Conservation (phyloP, 2,888 invertebrate species). For the Emmelina monodactyla region DNA sequence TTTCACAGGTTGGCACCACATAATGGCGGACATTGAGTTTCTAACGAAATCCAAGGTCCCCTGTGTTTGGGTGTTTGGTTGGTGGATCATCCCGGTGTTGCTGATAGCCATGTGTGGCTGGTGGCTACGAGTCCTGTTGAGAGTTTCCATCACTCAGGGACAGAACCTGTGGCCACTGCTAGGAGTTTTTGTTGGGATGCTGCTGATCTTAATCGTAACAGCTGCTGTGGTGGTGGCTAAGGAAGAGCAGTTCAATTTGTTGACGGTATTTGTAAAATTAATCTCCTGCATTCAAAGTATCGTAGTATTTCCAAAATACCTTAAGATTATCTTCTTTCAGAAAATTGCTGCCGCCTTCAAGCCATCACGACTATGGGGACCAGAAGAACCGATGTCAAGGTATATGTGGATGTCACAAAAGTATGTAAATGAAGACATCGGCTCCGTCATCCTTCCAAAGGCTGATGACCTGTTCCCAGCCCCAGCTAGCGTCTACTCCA, state of each 20-base stretch:
- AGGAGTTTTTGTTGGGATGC: constrained; percentile 33
- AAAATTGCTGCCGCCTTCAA: constrained; percentile 51
- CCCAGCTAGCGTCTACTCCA: neutral
- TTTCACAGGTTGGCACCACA: constrained; percentile 45
- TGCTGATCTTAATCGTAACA: constrained; percentile 40
- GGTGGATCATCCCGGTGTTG: constrained; percentile 42
- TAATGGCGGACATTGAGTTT: constrained; percentile 48
- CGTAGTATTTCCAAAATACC: neutral
- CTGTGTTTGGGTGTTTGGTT: constrained; percentile 39
- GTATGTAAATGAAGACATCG: constrained; percentile 34
- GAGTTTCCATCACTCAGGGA: constrained; percentile 22
- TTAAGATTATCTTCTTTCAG: constrained; percentile 23
- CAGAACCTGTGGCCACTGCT: constrained; percentile 42
- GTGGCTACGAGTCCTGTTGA: constrained; percentile 44
- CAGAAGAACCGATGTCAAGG: constrained; percentile 52
- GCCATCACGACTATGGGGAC: constrained; percentile 55
- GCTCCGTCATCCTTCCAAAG: constrained; percentile 20
- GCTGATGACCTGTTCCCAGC: neutral
- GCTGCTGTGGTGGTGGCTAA: constrained; percentile 50
- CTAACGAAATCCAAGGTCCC: constrained; percentile 44
- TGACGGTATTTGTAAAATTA: no score
- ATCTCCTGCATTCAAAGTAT: neutral
- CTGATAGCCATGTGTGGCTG: constrained; percentile 44
- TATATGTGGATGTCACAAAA: constrained; percentile 59
- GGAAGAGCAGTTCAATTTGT: constrained; percentile 53